Evolutionary conservation across 1,140 invertebrate genomes (phyloP).

Genomic region (Anastrepha obliqua): DNA sequence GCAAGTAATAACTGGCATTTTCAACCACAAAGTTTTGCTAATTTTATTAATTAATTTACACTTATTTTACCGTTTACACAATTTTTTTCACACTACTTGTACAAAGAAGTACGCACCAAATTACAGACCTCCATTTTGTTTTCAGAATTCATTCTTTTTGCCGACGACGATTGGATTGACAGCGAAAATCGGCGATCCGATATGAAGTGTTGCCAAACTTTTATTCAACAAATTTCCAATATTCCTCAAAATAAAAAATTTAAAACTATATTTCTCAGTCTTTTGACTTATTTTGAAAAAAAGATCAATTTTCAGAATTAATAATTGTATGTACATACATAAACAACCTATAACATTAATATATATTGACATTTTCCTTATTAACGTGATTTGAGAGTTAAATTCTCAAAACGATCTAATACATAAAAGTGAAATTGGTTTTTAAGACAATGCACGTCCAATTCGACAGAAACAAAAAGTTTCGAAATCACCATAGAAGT

Average conservation of each 20-base stretch:
- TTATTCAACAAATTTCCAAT: background rate
- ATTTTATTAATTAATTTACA: conserved; percentile 65
- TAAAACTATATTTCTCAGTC: no score
- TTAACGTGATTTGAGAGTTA: no score
- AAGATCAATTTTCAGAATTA: no score
- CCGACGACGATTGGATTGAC: conserved; percentile 49
- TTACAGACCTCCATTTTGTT: conserved; percentile 74
- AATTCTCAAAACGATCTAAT: no score
- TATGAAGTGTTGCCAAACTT: background rate
- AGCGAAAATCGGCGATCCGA: background rate
- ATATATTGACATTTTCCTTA: no score
- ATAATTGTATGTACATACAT: no score
- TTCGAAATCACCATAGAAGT: no score
- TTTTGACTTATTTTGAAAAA: no score
- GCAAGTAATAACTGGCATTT: conserved; percentile 63
- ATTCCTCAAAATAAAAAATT: background rate
- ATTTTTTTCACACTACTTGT: conserved; percentile 69
- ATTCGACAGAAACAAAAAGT: no score
- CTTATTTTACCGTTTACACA: conserved; percentile 71
- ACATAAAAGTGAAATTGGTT: no score
- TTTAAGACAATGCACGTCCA: no score
- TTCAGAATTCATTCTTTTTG: conserved; percentile 60
- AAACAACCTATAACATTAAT: no score
- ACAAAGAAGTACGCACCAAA: conserved; percentile 72
- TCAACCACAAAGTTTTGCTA: conserved; percentile 61